Percentiles rank a stretch among this genome's conserved stretches.
Evolutionary conservation across 2,113 vertebrate genomes (phyloP).

Genomic region (Siphamia tubifer): DNA sequence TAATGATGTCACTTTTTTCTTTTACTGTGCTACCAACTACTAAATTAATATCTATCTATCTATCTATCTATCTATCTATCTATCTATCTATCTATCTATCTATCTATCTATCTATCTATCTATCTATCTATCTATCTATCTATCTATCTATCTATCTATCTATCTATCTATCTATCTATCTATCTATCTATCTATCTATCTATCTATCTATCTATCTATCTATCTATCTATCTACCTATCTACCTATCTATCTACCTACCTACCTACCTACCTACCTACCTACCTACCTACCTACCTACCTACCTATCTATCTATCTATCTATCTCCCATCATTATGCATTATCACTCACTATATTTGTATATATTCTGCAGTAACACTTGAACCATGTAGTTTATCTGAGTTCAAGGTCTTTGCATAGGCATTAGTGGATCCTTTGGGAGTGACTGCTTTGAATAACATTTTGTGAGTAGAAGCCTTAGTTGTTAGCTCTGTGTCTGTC

Average conservation of each 20-base stretch:
- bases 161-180: no score
- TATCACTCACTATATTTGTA: no score
- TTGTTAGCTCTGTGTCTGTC: background rate
- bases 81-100: slow-evolving; percentile 16
- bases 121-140: no score
- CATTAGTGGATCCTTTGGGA: background rate
- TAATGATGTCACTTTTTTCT: slow-evolving; percentile 76
- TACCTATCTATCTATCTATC: background rate
- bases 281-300: background rate
- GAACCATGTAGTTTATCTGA: background rate
- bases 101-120: no score
- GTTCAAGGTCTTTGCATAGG: background rate
- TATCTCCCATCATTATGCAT: background rate
- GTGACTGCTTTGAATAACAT: slow-evolving; percentile 9
- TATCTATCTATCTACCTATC: no score
- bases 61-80: no score
- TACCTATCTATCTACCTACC: no score
- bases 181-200: no score
- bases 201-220: no score
- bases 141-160: no score
- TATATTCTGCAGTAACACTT: background rate
- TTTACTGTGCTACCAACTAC: slow-evolving; percentile 47
- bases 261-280: background rate
- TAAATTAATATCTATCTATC: slow-evolving; percentile 37
- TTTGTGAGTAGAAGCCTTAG: background rate